Base-by-base conservation (phyloP, 2,797 vertebrate species). In the Silurus aristotelis region DNA sequence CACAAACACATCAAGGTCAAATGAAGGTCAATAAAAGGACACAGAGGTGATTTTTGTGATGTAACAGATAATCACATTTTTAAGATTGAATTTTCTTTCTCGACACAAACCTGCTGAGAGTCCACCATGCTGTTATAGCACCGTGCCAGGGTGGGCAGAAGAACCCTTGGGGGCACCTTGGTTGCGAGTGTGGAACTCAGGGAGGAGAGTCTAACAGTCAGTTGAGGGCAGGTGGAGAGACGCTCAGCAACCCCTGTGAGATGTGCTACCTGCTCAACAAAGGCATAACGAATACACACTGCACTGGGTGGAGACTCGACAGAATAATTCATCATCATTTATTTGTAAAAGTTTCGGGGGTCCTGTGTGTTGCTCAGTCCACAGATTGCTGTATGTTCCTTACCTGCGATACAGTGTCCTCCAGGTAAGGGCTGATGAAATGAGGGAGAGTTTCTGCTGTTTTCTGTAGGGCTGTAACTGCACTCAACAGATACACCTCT, bases 391-490 rank as follows among this genome's bases (percentile, higher is more conserved):
- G 17, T 52, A n/a, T 31, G 2, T n/a, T 31, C 31, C 55, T 84
- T 60, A 96, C 96, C 96, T 96, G 96, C 17, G 91, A 85, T 67
- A 97, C 87, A 10, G 92, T 90, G 6, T 96, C 96, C 85, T 95
- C 92, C 76, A 99, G 94, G 87, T 98, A 99, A 1, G 98, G 97
- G 92, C 98, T 99, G 85, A 99, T 94, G 93, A 99, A 99, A 90
- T 97, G 95, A 0, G 97, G 95, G 58, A 99, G 93, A 0, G 97
- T 97, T 92, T 98, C 97, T 0, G 95, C 85, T 27, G 97, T 94
- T 4, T 95, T 96, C 83, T 98, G 96, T 14, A 99, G 93, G 46
- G 97, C 96, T 0, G 97, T 97, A 89, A 99, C 89, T 0, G 96
- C 94, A 2, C 98, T 99, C 90, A 99, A 95, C 90, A 99, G 93